phyloP scores from a whole-genome alignment of 2,113 vertebrate species.

The Pimephales promelas region DNA sequence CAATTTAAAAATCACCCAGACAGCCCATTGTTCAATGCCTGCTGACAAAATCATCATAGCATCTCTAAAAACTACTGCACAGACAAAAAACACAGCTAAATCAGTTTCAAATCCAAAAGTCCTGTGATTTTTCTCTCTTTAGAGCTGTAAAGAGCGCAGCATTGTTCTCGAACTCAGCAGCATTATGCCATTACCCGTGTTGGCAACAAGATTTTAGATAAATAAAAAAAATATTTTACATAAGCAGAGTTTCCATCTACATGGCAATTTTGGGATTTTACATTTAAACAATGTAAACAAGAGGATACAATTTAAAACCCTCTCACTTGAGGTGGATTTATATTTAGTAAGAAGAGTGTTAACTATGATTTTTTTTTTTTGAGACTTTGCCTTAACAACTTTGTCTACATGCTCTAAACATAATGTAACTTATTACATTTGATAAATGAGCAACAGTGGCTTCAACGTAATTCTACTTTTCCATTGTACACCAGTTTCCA shows the following conservation, averaged over 20 bases:
- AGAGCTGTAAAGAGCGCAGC: background rate
- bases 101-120: background rate
- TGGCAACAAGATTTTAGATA: background rate
- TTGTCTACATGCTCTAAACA: background rate
- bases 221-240: background rate
- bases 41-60: background rate
- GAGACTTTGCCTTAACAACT: background rate
- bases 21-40: conserved; percentile 27
- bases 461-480: background rate
- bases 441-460: background rate
- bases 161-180: background rate
- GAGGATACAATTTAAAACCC: no score
- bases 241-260: background rate
- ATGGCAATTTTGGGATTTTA: background rate
- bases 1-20: conserved; percentile 28
- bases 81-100: background rate
- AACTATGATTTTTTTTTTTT: no score
- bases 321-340: background rate
- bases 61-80: conserved; percentile 1
- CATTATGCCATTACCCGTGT: background rate
- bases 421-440: no score
- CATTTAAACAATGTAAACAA: no score
- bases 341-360: background rate
- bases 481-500: background rate
- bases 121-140: background rate